Evolutionary conservation across 2,888 invertebrate genomes (phyloP).

Genomic region (Yponomeuta evonymella): DNA sequence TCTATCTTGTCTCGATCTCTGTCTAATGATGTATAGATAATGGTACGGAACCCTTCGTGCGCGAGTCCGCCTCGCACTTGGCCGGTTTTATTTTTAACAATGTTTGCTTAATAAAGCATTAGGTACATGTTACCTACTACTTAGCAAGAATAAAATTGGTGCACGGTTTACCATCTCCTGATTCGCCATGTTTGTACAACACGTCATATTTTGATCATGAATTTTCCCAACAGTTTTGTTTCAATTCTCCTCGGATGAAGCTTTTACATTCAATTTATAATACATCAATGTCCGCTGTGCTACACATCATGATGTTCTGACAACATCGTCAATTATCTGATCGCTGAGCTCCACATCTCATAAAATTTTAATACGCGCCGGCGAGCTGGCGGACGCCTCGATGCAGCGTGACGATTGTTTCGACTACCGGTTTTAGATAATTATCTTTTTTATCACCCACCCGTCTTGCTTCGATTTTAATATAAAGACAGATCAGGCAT

Average conservation of each 20-base stretch:
- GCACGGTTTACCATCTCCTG: neutral
- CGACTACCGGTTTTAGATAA: slow-evolving; percentile 61
- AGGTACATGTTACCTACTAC: no score
- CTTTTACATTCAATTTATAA: slow-evolving; percentile 4
- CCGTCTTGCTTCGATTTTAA: slow-evolving; percentile 57
- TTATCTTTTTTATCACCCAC: slow-evolving; percentile 34
- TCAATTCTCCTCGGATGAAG: neutral
- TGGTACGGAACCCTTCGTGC: no score
- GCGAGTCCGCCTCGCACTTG: no score
- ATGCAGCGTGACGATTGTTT: slow-evolving; percentile 61
- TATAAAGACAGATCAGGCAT: slow-evolving; percentile 74
- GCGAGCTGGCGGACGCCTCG: slow-evolving; percentile 37
- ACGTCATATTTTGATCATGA: neutral
- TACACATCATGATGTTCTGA: slow-evolving; percentile 7
- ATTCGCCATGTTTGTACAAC: neutral
- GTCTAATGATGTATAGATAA: no score
- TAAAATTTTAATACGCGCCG: slow-evolving; percentile 29
- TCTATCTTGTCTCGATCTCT: no score
- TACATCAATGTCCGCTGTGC: neutral
- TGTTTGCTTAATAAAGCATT: no score
- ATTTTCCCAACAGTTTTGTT: neutral
- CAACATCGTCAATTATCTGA: slow-evolving; percentile 11
- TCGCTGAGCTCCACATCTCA: slow-evolving; percentile 18
- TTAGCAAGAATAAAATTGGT: no score
- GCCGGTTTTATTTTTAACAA: no score